These are phyloP conservation scores for Caenorhabditis sulstoni DNA, from an alignment of 2,888 invertebrate species.

Conservation along the genomic window DNA sequence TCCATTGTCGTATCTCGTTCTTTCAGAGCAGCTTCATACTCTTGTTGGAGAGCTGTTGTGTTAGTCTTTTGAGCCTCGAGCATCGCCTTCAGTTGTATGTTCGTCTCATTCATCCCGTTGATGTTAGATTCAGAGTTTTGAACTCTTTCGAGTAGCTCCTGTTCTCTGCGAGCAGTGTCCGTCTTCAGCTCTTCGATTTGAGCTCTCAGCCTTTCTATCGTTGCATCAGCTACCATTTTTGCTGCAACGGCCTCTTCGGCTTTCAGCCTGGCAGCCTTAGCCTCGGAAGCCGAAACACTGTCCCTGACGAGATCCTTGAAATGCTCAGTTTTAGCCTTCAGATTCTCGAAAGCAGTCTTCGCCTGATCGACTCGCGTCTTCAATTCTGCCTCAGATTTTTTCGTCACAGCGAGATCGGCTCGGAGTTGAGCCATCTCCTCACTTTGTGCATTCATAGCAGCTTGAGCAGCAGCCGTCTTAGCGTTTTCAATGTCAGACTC, in stretches of 20 bases:
- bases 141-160: constrained; percentile 37
- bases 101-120: constrained; percentile 31
- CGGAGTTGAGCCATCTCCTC: constrained; percentile 52
- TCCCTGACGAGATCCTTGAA: constrained; percentile 58
- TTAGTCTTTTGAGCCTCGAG: constrained; percentile 49
- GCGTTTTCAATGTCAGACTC: constrained; percentile 65
- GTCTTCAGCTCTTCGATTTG: constrained; percentile 49
- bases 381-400: constrained; percentile 52
- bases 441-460: constrained; percentile 61
- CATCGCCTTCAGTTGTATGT: constrained; percentile 40
- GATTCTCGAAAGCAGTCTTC: constrained; percentile 56
- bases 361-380: constrained; percentile 58
- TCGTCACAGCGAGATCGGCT: constrained; percentile 52
- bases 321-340: constrained; percentile 57
- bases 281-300: constrained; percentile 59
- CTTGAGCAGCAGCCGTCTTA: constrained; percentile 56
- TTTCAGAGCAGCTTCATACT: constrained; percentile 26
- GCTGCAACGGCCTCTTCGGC: constrained; percentile 56
- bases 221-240: constrained; percentile 42
- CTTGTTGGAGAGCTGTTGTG: constrained; percentile 39
- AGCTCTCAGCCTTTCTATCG: constrained; percentile 38
- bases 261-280: constrained; percentile 50
- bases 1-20: constrained; percentile 32
- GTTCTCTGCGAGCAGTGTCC: constrained; percentile 21
- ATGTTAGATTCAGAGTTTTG: constrained; percentile 30